Conservation (phyloP, 2,888 invertebrate genomes). For the Stegophylla sp. region DNA sequence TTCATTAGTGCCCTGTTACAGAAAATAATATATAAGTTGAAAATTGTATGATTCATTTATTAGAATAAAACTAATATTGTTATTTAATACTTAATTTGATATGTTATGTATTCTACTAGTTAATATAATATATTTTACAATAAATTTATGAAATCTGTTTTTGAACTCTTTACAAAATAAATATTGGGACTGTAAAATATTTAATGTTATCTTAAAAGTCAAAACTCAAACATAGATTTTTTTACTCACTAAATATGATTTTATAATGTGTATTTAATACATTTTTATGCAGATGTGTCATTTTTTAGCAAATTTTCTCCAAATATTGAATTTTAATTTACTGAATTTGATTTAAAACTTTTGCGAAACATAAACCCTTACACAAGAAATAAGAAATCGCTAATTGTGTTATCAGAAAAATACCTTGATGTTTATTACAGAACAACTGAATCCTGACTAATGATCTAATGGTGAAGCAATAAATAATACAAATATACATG, state of each 20-base stretch:
- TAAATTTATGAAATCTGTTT: background rate
- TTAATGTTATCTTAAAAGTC: background rate
- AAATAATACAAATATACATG: conserved; percentile 74
- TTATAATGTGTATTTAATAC: background rate
- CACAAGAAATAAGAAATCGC: conserved; percentile 62
- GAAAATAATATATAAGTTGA: background rate
- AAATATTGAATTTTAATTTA: conserved; percentile 80
- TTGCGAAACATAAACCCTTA: conserved; percentile 69
- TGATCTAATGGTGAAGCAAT: conserved; percentile 61
- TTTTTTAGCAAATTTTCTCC: conserved; percentile 79
- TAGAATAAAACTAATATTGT: background rate
- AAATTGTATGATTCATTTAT: background rate
- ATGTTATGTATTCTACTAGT: background rate
- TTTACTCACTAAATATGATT: background rate
- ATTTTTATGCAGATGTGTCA: conserved; percentile 65
- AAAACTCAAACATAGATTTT: background rate
- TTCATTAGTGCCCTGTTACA: background rate
- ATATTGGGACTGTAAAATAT: background rate
- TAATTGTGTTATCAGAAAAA: conserved; percentile 74
- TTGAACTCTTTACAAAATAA: background rate
- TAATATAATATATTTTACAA: background rate
- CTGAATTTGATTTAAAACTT: conserved; percentile 74
- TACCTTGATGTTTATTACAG: conserved; percentile 76
- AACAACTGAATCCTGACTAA: conserved; percentile 63
- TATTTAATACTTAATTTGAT: background rate